Evolutionary conservation across 2,888 invertebrate genomes (phyloP), one percentile per base, ranked within the genome.

Genomic region (Matsumyia berberina): DNA sequence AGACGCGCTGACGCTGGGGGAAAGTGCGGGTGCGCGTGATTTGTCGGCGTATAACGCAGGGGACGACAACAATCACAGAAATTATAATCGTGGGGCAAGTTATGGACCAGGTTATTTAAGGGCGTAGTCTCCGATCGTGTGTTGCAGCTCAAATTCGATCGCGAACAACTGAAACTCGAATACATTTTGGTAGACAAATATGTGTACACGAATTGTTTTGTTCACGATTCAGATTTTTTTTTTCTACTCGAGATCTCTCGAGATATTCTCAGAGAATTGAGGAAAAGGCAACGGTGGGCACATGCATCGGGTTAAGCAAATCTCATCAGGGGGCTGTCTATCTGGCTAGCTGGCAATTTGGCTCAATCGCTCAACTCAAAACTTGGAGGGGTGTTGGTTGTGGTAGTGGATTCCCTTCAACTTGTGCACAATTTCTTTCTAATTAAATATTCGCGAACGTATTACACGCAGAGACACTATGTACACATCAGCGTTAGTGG

Each of bases 51-150:
- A 74, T 89, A 88, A 79, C 90, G 89, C 74, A 89, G 53, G 57
- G 90, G 90, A 5, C 91, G 91, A 88, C 90, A 91, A 87, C 90
- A 90, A 87, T 91, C 91, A 79, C 91, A 91, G 62, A 88, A 89
- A 86, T 89, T 91, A 86, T 89, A 90, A 79, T 91, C 91, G 78
- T 89, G 89, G 35, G 89, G 88, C 57, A 88, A 86, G 87, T 86
- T 87, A 70, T 87, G 81, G 64, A 80, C 74, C 49, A 53, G 72
- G 60, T 55, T 87, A 86, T 87, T 87, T 88, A 82, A 87, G 81
- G 87, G 87, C 73, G 85, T 77, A 76, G 66, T 87, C 86, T 72
- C 87, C 87, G 53, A 87, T 35, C 87, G 77, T 80, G 72, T 72
- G 64, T 90, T 91, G 81, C 90, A 89, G 85, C 91, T 91, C 87